Conservation (phyloP, 2,888 invertebrate species). For the Drosophila pullipes region DNA sequence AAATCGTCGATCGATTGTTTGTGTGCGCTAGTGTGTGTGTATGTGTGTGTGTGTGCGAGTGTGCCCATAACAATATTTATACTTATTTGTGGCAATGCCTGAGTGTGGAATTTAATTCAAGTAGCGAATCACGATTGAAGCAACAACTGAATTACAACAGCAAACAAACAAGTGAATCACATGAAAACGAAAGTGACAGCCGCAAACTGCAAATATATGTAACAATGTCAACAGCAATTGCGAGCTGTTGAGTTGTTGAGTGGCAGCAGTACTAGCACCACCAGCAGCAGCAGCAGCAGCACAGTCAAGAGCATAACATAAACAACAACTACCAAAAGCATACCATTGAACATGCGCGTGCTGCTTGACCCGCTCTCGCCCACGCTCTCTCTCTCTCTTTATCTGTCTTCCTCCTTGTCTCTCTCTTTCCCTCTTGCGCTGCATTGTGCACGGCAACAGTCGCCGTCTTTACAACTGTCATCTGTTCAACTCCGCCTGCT, state of each 20-base stretch:
- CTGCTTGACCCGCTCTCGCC: conserved; percentile 71
- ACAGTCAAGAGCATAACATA: conserved; percentile 46
- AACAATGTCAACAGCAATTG: conserved; percentile 73
- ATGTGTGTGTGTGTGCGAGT: conserved; percentile 13
- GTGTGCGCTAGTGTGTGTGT: conserved; percentile 27
- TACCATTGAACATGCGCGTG: conserved; percentile 57
- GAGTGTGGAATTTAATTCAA: conserved; percentile 39
- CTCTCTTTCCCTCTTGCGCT: conserved; percentile 4
- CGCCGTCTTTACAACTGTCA: conserved; percentile 69
- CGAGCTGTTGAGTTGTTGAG: conserved; percentile 29
- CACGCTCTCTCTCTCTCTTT: conserved; percentile 50
- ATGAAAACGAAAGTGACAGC: conserved; percentile 72
- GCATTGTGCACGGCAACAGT: conserved; percentile 43
- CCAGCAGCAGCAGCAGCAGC: conserved; percentile 33
- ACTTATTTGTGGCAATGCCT: conserved; percentile 34
- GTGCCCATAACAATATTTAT: conserved; percentile 51
- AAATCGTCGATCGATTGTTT: conserved; percentile 56
- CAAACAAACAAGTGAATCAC: conserved; percentile 48
- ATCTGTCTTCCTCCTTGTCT: conserved; percentile 5
- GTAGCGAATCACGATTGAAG: conserved; percentile 47
- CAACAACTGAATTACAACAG: conserved; percentile 37
- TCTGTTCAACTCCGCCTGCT: conserved; percentile 24
- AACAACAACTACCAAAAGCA: conserved; percentile 53
- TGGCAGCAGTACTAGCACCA: conserved; percentile 1
- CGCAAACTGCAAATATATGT: conserved; percentile 51